Evolutionary conservation across 2,113 vertebrate genomes (phyloP).

Genomic region (Cettia cetti): DNA sequence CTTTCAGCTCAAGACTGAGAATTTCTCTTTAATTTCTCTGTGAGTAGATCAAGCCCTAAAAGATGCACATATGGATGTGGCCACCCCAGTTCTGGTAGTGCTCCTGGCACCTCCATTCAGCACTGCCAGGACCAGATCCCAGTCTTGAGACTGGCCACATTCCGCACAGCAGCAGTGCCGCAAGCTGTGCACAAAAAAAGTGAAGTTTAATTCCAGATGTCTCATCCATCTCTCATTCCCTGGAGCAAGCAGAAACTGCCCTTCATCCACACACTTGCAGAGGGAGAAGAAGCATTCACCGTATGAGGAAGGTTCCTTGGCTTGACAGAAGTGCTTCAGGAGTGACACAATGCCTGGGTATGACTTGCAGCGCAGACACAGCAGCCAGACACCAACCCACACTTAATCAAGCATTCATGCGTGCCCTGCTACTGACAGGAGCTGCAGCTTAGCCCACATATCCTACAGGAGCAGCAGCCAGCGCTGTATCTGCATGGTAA

Average conservation of each 20-base stretch:
- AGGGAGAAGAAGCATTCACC: not conserved
- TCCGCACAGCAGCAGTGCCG: not conserved
- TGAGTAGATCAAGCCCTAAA: not conserved
- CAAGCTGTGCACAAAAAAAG: not conserved
- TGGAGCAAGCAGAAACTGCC: not conserved
- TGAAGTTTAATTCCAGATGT: not conserved
- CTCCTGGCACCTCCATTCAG: accelerated
- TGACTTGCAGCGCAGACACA: accelerated
- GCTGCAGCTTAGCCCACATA: not conserved
- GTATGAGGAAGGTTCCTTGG: not conserved
- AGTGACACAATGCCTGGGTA: not conserved
- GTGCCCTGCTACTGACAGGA: not conserved
- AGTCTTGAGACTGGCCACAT: not conserved
- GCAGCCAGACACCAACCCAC: not conserved
- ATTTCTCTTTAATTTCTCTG: not conserved
- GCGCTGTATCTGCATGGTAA: not conserved
- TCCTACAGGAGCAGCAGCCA: not conserved
- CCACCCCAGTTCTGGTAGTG: accelerated
- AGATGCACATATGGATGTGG: accelerated
- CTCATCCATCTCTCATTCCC: not conserved
- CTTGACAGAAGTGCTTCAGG: not conserved
- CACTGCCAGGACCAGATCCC: not conserved
- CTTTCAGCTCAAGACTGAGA: not conserved
- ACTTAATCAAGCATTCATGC: not conserved
- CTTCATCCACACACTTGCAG: not conserved